Conservation (phyloP, 2,113 vertebrate genomes). For the Eptesicus fuscus region DNA sequence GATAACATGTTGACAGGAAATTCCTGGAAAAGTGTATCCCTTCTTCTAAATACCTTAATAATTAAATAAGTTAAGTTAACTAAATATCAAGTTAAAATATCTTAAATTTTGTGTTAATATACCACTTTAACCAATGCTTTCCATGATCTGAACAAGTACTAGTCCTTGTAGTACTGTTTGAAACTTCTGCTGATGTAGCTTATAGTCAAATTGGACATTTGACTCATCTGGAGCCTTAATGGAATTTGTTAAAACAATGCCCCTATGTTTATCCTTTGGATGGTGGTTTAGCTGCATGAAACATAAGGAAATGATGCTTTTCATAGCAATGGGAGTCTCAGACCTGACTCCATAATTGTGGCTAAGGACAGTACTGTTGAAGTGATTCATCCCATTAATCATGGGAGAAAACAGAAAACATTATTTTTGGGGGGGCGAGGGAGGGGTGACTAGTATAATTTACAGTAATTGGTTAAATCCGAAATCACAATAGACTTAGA, state of each 20-base stretch:
- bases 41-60: neutral
- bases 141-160: neutral
- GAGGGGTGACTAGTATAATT: neutral
- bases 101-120: neutral
- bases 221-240: neutral
- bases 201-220: neutral
- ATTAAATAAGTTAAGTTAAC: neutral
- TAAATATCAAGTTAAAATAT: neutral
- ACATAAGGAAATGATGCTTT: neutral
- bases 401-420: neutral
- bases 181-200: neutral
- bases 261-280: neutral
- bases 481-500: neutral
- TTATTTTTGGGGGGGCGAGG: neutral
- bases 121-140: neutral
- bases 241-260: neutral
- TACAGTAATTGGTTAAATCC: neutral
- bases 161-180: neutral
- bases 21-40: neutral
- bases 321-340: neutral
- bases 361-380: neutral
- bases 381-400: neutral
- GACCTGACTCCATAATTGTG: neutral
- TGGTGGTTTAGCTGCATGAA: neutral
- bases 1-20: neutral